Conservation (phyloP, 2,797 vertebrate genomes). For the Alectoris magna region DNA sequence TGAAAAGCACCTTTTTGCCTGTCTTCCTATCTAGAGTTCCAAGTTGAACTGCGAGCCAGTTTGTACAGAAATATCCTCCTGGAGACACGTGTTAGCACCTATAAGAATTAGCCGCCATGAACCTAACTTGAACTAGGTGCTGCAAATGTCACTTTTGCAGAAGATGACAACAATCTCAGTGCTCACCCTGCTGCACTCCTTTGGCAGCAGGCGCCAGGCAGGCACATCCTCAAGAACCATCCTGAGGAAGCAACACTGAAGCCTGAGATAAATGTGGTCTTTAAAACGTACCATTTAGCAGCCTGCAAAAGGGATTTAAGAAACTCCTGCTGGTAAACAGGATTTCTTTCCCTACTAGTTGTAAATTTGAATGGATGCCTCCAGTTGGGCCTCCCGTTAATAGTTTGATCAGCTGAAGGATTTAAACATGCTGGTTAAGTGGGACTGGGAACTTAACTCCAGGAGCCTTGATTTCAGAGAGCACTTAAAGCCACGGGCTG, state of each 20-base stretch:
- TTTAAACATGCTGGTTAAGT: background rate
- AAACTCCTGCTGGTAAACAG: background rate
- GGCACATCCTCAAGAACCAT: background rate
- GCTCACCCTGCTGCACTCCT: background rate
- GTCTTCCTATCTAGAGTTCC: background rate
- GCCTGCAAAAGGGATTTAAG: background rate
- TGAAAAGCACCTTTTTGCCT: background rate
- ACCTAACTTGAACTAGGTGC: background rate
- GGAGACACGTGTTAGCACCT: rapidly evolving
- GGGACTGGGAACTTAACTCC: background rate
- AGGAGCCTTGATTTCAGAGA: background rate
- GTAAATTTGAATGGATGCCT: background rate
- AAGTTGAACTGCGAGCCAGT: background rate
- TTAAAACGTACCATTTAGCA: background rate
- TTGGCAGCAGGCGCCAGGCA: background rate
- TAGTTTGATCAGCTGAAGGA: background rate
- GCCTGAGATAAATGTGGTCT: background rate
- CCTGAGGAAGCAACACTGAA: background rate
- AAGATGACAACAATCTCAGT: background rate
- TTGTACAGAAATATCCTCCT: background rate
- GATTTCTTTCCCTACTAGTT: background rate
- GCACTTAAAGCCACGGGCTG: background rate
- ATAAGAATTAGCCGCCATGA: background rate
- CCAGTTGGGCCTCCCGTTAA: background rate
- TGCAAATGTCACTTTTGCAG: background rate